phyloP scores from a whole-genome alignment of 2,888 invertebrate genomes.

The Lepetodrilus schrolli region DNA sequence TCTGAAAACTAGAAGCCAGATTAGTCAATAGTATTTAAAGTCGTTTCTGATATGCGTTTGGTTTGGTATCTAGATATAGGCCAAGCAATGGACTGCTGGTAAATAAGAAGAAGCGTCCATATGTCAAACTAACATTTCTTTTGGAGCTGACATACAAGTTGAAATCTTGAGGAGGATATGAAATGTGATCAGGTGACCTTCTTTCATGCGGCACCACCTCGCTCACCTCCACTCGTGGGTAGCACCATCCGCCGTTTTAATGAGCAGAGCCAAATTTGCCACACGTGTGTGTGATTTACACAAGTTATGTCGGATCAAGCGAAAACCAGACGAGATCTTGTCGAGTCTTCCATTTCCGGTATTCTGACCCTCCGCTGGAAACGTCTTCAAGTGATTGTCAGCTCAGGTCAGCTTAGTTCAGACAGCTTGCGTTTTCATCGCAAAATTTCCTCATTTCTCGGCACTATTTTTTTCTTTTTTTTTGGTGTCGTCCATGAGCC shows the following conservation, averaged over 20 bases:
- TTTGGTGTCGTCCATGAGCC: too few relatives aligned
- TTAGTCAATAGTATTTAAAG: too few relatives aligned
- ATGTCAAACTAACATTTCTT: too few relatives aligned
- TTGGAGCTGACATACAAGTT: too few relatives aligned
- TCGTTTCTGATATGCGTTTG: too few relatives aligned
- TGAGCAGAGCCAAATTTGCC: constrained; percentile 16
- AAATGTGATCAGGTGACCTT: background rate
- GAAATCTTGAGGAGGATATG: too few relatives aligned
- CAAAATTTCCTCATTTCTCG: constrained; percentile 22
- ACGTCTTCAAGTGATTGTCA: constrained; percentile 23
- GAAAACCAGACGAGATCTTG: constrained; percentile 1
- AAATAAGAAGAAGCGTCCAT: too few relatives aligned
- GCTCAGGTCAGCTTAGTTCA: background rate
- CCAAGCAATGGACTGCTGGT: too few relatives aligned
- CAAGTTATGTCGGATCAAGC: background rate
- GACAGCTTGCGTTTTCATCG: constrained; percentile 17
- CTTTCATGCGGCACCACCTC: background rate
- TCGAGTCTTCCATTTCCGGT: constrained; percentile 6
- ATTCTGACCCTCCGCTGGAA: too few relatives aligned
- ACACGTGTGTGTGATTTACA: constrained; percentile 9
- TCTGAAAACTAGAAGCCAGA: too few relatives aligned
- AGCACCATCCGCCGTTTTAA: constrained; percentile 3
- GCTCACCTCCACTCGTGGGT: background rate
- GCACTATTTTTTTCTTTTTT: constrained; percentile 6
- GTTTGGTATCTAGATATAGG: too few relatives aligned